A percentile compares a stretch with the other conserved stretches of the same genome.
Conservation (phyloP, 2,797 vertebrate genomes). For the Nothura maculosa region DNA sequence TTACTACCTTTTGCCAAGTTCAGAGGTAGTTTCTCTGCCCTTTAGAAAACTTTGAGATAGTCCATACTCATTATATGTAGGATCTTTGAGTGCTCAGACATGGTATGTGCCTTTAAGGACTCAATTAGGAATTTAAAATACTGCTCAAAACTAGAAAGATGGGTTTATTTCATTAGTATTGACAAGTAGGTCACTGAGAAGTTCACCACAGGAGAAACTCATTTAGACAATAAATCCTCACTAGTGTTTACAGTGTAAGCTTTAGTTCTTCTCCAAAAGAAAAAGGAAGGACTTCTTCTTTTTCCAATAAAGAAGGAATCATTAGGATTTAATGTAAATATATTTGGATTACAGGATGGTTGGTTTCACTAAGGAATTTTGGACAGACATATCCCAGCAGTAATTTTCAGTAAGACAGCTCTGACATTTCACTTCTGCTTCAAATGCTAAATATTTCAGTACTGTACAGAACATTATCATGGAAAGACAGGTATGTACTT, state of each 20-base stretch:
- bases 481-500: background rate
- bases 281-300: conserved; percentile 9
- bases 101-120: background rate
- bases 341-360: conserved; percentile 14
- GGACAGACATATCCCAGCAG: background rate
- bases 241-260: conserved; percentile 32
- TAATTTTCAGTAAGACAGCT: background rate
- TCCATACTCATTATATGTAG: background rate
- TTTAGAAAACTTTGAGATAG: background rate
- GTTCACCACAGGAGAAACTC: background rate
- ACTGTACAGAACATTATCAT: background rate
- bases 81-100: conserved; percentile 8
- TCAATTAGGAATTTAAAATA: conserved; percentile 44
- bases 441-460: background rate
- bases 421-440: background rate
- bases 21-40: background rate
- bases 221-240: conserved; percentile 39
- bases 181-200: conserved; percentile 26
- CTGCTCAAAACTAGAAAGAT: conserved; percentile 43
- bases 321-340: conserved; percentile 15
- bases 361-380: conserved; percentile 13
- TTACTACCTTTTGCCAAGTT: background rate
- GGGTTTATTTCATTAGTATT: conserved; percentile 57
- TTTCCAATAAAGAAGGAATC: background rate
- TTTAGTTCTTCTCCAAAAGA: conserved; percentile 18